Percentiles rank a stretch among this genome's conserved stretches.
Conservation (phyloP, 2,113 vertebrate genomes). For the Probosciger aterrimus region DNA sequence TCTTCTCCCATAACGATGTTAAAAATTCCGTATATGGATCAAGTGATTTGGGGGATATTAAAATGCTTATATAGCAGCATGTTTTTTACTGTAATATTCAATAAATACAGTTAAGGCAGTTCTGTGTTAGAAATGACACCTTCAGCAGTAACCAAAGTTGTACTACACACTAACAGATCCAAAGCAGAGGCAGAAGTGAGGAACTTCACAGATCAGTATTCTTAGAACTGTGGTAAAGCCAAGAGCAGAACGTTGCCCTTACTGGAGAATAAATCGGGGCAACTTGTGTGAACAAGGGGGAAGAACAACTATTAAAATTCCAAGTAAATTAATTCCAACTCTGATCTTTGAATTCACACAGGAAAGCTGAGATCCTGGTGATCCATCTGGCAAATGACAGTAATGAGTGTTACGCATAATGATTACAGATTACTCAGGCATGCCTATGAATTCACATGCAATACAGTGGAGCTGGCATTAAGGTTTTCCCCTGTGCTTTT, state of each 20-base stretch:
- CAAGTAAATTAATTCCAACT: conserved; percentile 18
- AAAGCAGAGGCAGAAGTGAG: not conserved
- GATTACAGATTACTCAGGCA: conserved; percentile 8
- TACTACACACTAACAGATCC: not conserved
- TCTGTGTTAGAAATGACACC: not conserved
- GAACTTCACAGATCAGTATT: not conserved
- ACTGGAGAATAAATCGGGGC: not conserved
- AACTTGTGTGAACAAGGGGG: not conserved
- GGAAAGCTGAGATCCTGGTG: not conserved
- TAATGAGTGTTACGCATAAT: not conserved
- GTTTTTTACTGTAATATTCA: not conserved
- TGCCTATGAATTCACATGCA: not conserved
- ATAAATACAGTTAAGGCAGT: not conserved
- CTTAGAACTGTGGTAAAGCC: not conserved
- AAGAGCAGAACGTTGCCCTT: not conserved
- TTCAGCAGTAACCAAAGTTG: not conserved
- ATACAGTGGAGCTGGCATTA: not conserved
- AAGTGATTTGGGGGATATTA: not conserved
- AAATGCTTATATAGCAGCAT: not conserved
- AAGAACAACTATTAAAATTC: not conserved
- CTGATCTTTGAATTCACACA: conserved; percentile 5
- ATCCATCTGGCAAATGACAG: conserved; percentile 34
- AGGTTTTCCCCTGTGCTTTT: not conserved
- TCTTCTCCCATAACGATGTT: not conserved
- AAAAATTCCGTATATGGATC: not conserved